A percentile compares a stretch with the other conserved stretches of the same genome.
Conservation (phyloP, 2,797 vertebrate species). For the Sebastes baramenuke region DNA sequence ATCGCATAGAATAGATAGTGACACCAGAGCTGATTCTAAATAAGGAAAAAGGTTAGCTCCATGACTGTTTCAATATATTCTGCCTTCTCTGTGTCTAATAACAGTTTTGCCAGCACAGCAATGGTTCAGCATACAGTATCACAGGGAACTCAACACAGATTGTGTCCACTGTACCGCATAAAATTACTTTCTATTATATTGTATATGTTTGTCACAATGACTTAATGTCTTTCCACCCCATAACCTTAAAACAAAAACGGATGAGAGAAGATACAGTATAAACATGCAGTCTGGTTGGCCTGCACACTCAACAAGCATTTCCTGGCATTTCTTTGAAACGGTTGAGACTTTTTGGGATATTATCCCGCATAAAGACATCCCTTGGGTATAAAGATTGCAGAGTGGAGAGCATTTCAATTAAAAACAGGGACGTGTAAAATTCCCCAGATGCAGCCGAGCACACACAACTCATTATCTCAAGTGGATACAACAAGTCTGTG, state of each 20-base stretch:
- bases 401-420: slow-evolving; percentile 57
- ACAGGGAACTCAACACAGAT: background rate
- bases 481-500: slow-evolving; percentile 29
- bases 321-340: slow-evolving; percentile 29
- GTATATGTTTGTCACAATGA: background rate
- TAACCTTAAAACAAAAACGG: background rate
- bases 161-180: background rate
- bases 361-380: slow-evolving; percentile 29
- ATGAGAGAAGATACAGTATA: slow-evolving; percentile 8
- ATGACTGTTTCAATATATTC: slow-evolving; percentile 1
- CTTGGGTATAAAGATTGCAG: slow-evolving; percentile 24
- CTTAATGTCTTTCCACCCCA: background rate
- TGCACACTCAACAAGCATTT: slow-evolving; percentile 23
- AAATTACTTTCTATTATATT: background rate
- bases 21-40: slow-evolving; percentile 17
- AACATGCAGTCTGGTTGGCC: background rate
- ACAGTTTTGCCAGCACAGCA: background rate
- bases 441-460: slow-evolving; percentile 35
- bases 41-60: background rate
- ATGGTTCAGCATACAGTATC: background rate
- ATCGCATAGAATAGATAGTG: slow-evolving; percentile 18
- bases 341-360: slow-evolving; percentile 29
- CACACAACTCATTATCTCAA: slow-evolving; percentile 52
- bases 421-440: slow-evolving; percentile 45
- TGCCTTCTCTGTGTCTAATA: background rate